Conservation (phyloP, 2,113 vertebrate species). For the Pandion haliaetus region DNA sequence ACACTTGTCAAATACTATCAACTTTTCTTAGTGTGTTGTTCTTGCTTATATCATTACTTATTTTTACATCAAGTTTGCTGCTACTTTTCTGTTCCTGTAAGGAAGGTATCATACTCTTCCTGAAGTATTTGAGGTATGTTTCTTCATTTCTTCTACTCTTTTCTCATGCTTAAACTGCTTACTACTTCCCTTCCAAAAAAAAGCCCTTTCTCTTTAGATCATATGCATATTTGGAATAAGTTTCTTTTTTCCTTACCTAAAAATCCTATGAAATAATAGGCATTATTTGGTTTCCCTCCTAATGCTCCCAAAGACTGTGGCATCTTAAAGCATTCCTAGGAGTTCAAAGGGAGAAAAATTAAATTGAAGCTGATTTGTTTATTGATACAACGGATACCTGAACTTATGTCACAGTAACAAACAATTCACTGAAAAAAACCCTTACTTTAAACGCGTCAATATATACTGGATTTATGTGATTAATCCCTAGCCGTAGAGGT, state of each 20-base stretch:
- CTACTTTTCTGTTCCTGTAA: background rate
- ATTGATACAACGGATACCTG: slow-evolving; percentile 9
- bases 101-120: background rate
- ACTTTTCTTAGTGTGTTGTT: background rate
- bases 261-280: slow-evolving; percentile 92
- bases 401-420: background rate
- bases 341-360: slow-evolving; percentile 57
- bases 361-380: slow-evolving; percentile 29
- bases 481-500: slow-evolving; percentile 86
- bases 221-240: background rate
- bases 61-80: background rate
- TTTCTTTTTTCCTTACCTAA: slow-evolving; percentile 79
- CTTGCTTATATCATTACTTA: background rate
- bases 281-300: slow-evolving; percentile 91
- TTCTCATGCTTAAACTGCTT: background rate
- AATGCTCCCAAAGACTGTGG: slow-evolving; percentile 89
- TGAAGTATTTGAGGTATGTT: background rate
- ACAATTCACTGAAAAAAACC: background rate
- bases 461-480: slow-evolving; percentile 88
- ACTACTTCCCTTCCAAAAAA: background rate
- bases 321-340: slow-evolving; percentile 92
- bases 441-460: slow-evolving; percentile 85
- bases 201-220: background rate
- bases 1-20: background rate
- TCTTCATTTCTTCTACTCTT: background rate